A percentile compares a stretch with the other conserved stretches of the same genome.
phyloP scores from a whole-genome alignment of 2,888 invertebrate species.

The Tubulanus polymorphus region DNA sequence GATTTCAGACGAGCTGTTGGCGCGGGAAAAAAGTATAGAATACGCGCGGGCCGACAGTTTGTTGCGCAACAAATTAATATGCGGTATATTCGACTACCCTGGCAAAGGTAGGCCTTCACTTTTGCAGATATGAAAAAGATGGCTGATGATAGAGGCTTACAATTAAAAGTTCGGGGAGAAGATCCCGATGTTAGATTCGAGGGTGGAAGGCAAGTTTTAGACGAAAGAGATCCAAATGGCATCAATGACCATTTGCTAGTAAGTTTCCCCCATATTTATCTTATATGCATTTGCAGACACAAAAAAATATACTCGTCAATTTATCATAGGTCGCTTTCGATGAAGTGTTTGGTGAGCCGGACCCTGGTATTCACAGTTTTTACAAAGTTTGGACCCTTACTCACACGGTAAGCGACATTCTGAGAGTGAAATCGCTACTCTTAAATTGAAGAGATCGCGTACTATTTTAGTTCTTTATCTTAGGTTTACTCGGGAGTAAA shows the following conservation, averaged over 20 bases:
- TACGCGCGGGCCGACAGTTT: too few species aligned
- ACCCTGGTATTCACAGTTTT: constrained; percentile 34
- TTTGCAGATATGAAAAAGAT: too few species aligned
- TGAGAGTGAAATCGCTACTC: too few species aligned
- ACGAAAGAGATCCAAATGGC: constrained; percentile 26
- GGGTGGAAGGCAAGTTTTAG: neutral
- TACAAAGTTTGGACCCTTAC: constrained; percentile 36
- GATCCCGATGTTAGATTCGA: too few species aligned
- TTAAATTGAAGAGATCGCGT: too few species aligned
- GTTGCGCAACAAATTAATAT: too few species aligned
- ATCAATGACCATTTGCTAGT: constrained; percentile 27
- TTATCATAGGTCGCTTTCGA: constrained; percentile 40
- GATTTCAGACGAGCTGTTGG: too few species aligned
- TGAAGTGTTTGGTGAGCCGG: constrained; percentile 41
- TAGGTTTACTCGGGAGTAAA: constrained; percentile 65
- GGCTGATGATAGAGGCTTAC: neutral
- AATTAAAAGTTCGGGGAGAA: neutral
- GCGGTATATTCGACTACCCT: too few species aligned
- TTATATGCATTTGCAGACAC: too few species aligned
- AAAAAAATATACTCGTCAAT: too few species aligned
- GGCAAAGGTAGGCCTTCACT: too few species aligned
- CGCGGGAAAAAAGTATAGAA: too few species aligned
- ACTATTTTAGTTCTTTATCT: neutral
- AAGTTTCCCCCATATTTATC: constrained; percentile 5
- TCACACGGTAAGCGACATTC: constrained; percentile 37